Evolutionary conservation across 2,797 vertebrate genomes (phyloP), one percentile per base, ranked within the genome.

Genomic region (Chromis chromis): DNA sequence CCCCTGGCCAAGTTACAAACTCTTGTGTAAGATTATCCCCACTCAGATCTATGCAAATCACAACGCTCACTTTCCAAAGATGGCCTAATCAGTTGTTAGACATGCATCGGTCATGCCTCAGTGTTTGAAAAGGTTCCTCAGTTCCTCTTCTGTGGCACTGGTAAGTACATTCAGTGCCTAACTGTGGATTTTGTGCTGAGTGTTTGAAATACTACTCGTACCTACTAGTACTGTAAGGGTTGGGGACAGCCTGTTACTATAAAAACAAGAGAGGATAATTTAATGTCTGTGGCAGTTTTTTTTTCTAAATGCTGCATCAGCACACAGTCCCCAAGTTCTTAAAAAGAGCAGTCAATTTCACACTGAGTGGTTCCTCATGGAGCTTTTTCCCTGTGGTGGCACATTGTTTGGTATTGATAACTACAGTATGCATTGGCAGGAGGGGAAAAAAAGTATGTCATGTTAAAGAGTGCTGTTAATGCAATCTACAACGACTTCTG

Each of bases 281-380:
- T 28, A 74, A 70, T 50, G 55, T 81, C 65, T 19, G 1, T 19
- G 50, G 66, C 21, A 54, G 60, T 72, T 86, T 60, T 58, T 21
- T 21, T 27, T 19, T 22, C 27, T 62, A 14, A 60, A 50, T 71
- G 74, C 82, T 75, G 75, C 40, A 49, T 88, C 85, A 86, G 76
- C 88, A 78, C 58, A 63, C 31, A 14, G 31, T 53, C 17, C 67
- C 64, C 7, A 16, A 28, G 27, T 12, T 33, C 36, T 42, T 33
- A 76, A 73, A 74, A 67, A 50, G 50, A 27, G 36, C 52, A 57
- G 31, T 59, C 63, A 70, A 59, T 82, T 84, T 85, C 57, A 76
- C 50, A 64, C 55, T 12, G 25, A 83, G 44, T 65, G 68, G 56
- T 74, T 87, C 73, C 65, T 71, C 69, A 64, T 84, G 79, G 25